These are phyloP conservation scores for Leptodirus hochenwartii DNA, from an alignment of 2,888 invertebrate species.

Conservation along the genomic window DNA sequence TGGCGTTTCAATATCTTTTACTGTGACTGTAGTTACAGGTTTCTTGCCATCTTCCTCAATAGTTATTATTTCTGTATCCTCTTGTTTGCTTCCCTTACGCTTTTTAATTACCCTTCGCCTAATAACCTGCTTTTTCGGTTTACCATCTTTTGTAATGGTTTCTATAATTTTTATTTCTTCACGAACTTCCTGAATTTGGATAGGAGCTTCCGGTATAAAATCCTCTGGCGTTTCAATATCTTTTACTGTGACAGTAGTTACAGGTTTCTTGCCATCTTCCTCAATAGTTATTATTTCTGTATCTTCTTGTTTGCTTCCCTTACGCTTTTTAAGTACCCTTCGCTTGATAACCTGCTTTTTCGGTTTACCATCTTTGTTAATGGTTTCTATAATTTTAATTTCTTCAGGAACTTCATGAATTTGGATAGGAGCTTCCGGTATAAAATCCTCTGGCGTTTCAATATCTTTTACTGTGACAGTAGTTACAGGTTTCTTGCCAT, in stretches of 20 bases:
- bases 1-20: conserved; percentile 10
- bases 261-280: conserved; percentile 25
- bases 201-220: conserved; percentile 11
- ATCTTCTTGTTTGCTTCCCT: conserved; percentile 18
- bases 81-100: conserved; percentile 17
- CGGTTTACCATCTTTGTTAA: conserved; percentile 14
- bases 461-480: conserved; percentile 18
- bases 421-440: too few species aligned
- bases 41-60: conserved; percentile 20
- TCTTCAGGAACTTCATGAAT: conserved; percentile 18
- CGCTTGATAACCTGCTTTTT: conserved; percentile 16
- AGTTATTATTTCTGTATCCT: conserved; percentile 17
- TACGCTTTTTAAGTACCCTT: conserved; percentile 14
- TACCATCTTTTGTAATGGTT: conserved; percentile 15
- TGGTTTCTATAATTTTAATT: conserved; percentile 18
- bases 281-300: conserved; percentile 19
- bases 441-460: conserved; percentile 14
- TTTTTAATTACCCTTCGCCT: conserved; percentile 17
- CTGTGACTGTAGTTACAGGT: conserved; percentile 19
- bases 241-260: conserved; percentile 16
- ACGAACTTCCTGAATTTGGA: conserved; percentile 14
- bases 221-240: conserved; percentile 12
- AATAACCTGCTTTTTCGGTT: conserved; percentile 16
- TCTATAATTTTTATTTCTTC: conserved; percentile 14
- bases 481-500: conserved; percentile 20